Conservation (phyloP, 1,140 invertebrate species). For the Zaprionus gabonicus region DNA sequence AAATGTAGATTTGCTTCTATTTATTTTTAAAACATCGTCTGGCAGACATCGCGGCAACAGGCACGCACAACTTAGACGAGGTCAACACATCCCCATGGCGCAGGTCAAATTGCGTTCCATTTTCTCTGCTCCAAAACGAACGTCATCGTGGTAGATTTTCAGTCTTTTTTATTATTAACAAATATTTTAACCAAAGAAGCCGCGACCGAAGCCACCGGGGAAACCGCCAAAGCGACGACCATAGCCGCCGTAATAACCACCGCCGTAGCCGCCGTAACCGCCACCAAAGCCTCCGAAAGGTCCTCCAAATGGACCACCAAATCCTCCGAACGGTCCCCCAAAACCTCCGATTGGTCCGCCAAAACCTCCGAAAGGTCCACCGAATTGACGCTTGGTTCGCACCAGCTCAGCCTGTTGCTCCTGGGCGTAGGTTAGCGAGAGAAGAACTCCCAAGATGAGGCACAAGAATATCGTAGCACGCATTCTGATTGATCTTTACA, state of each 20-base stretch:
- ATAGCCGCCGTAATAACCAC: conserved; percentile 16
- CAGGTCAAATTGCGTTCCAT: conserved; percentile 60
- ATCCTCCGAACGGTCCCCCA: conserved; percentile 33
- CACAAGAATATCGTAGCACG: conserved; percentile 52
- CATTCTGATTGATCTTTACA: conserved; percentile 35
- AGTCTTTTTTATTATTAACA: conserved; percentile 47
- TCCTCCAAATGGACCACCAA: conserved; percentile 25
- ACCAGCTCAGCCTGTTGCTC: conserved; percentile 32
- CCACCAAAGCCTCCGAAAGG: conserved; percentile 37
- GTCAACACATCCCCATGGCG: conserved; percentile 50
- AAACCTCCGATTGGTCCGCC: conserved; percentile 2
- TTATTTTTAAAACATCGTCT: conserved; percentile 74
- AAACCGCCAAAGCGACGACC: conserved; percentile 9
- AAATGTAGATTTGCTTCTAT: conserved; percentile 74
- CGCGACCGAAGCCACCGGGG: conserved; percentile 1
- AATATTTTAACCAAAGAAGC: conserved; percentile 13
- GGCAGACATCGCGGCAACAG: conserved; percentile 38
- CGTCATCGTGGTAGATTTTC: neutral
- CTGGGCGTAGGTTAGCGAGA: conserved; percentile 48
- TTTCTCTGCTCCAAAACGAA: conserved; percentile 13
- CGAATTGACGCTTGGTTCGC: conserved; percentile 57
- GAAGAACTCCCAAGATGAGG: conserved; percentile 39
- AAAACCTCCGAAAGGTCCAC: conserved; percentile 25
- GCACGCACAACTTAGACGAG: conserved; percentile 44
- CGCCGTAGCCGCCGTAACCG: conserved; percentile 14